Evolutionary conservation across 2,888 invertebrate species (phyloP).

Genomic region (Drosophila phalerata): DNA sequence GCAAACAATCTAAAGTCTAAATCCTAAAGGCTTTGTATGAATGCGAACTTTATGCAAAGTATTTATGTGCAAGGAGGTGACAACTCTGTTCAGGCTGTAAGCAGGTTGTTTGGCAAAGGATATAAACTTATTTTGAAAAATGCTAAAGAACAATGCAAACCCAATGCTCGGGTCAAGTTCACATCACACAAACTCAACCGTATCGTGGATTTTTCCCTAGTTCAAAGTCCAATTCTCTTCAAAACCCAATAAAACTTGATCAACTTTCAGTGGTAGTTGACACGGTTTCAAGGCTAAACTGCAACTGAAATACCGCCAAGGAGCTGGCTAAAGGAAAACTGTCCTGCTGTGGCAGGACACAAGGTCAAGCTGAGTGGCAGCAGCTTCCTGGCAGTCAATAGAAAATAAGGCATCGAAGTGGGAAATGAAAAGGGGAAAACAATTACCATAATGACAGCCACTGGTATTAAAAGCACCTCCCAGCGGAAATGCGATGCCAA

Average conservation of each 20-base stretch:
- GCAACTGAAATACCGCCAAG: constrained; percentile 6
- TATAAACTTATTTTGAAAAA: constrained; percentile 1
- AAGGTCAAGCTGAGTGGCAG: constrained; percentile 23
- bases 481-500: constrained; percentile 17
- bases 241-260: constrained; percentile 67
- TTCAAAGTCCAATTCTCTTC: constrained; percentile 24
- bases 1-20: neutral
- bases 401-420: constrained; percentile 16
- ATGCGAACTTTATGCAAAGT: constrained; percentile 5
- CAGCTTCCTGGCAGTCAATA: constrained; percentile 14
- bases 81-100: neutral
- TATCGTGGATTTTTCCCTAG: neutral
- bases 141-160: constrained; percentile 15
- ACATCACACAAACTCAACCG: constrained; percentile 30
- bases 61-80: constrained; percentile 7
- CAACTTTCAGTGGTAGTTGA: constrained; percentile 63
- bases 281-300: constrained; percentile 49
- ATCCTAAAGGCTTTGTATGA: constrained; percentile 4
- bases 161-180: constrained; percentile 40
- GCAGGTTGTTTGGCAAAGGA: neutral
- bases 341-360: constrained; percentile 15
- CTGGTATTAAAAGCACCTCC: constrained; percentile 15
- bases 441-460: constrained; percentile 57
- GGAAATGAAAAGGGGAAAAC: constrained; percentile 24
- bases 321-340: constrained; percentile 1